Percentiles rank a stretch among this genome's conserved stretches.
phyloP scores from a whole-genome alignment of 2,888 invertebrate species.

The Gibbula magus region DNA sequence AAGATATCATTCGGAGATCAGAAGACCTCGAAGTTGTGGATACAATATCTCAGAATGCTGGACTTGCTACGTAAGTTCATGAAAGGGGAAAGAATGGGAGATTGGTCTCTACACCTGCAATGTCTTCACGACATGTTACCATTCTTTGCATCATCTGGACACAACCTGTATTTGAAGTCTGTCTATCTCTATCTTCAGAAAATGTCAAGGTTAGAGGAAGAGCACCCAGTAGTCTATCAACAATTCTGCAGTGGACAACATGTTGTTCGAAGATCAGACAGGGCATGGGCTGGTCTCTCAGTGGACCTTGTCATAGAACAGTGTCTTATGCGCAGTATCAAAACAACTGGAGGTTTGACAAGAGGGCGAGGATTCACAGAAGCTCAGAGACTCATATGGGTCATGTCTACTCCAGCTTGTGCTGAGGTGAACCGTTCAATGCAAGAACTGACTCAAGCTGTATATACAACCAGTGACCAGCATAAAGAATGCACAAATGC shows the following conservation, averaged over 20 bases:
- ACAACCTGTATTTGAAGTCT: neutral
- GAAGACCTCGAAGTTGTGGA: neutral
- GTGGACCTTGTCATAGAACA: constrained; percentile 4
- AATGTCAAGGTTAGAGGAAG: neutral
- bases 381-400: neutral
- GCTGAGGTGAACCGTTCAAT: constrained; percentile 5
- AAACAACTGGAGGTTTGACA: constrained; percentile 15
- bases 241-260: neutral
- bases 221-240: neutral
- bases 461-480: constrained; percentile 5
- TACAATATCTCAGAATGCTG: neutral
- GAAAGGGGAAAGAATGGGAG: neutral
- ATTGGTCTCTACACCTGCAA: neutral
- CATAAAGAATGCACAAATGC: neutral
- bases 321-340: constrained; percentile 15
- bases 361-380: neutral
- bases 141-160: neutral
- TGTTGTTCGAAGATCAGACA: constrained; percentile 1
- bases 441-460: neutral
- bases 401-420: no score
- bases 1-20: neutral
- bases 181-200: neutral
- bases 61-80: constrained; percentile 9
- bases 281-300: constrained; percentile 3
- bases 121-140: neutral